A percentile compares a stretch with the other conserved stretches of the same genome.
Evolutionary conservation across 2,113 vertebrate species (phyloP).

Genomic region (Marcusenius ussheri): DNA sequence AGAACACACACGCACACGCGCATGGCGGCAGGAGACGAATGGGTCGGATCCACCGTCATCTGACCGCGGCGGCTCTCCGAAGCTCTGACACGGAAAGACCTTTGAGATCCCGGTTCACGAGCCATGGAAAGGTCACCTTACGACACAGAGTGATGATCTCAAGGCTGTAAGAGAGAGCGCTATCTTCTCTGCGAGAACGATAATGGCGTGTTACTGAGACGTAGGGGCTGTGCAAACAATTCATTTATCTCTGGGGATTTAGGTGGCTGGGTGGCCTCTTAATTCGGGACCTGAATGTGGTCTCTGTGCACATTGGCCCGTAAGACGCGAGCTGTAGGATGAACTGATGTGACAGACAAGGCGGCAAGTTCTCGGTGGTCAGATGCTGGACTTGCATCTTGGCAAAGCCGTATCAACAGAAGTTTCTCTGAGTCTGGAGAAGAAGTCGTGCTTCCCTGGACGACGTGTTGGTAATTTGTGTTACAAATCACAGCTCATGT

Average conservation of each 20-base stretch:
- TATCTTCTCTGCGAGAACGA: not conserved
- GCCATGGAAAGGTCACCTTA: conserved; percentile 13
- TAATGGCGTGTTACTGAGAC: not conserved
- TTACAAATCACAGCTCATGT: not conserved
- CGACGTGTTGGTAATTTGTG: not conserved
- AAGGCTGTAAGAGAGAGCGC: not conserved
- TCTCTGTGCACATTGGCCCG: not conserved
- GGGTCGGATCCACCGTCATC: not conserved
- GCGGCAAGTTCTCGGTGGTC: not conserved
- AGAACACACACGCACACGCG: not conserved
- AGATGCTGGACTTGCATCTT: not conserved
- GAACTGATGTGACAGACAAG: not conserved
- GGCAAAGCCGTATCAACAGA: not conserved
- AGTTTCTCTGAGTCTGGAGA: not conserved
- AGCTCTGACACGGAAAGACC: not conserved
- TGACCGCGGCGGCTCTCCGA: not conserved
- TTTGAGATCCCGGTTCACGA: not conserved
- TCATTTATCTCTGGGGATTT: conserved; percentile 10
- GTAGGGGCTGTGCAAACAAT: not conserved
- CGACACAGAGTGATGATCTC: conserved; percentile 8
- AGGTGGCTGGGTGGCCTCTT: not conserved
- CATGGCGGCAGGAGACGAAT: not conserved
- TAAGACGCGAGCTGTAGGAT: not conserved
- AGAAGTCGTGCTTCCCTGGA: not conserved
- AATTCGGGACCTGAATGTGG: not conserved